Conservation (phyloP, 2,888 invertebrate species). For the Dasysyrphus tricinctus region DNA sequence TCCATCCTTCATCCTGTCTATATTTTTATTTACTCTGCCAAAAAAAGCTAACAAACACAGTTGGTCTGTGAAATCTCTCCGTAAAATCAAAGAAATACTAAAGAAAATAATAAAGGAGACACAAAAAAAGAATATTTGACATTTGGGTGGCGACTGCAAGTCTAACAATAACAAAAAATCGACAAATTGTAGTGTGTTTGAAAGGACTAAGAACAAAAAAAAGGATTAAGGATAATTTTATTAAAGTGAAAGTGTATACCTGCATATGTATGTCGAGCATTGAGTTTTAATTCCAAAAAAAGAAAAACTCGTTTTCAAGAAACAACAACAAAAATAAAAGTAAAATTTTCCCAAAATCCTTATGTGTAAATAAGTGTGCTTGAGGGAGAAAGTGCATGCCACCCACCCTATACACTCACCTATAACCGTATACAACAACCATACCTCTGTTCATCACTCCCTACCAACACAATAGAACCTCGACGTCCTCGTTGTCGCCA, state of each 20-base stretch:
- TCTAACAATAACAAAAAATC: constrained; percentile 12
- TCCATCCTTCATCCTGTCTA: constrained; percentile 66
- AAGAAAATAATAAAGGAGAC: neutral
- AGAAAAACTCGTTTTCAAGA: neutral
- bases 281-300: neutral
- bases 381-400: constrained; percentile 69
- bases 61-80: constrained; percentile 19
- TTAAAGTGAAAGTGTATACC: constrained; percentile 16
- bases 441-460: neutral
- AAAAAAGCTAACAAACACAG: constrained; percentile 68
- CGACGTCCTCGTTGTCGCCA: constrained; percentile 24
- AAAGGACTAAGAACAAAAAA: neutral
- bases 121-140: neutral
- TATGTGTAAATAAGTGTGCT: constrained; percentile 20
- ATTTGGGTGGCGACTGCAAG: constrained; percentile 26
- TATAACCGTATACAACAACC: constrained; percentile 17
- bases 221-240: neutral
- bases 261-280: neutral
- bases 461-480: constrained; percentile 1
- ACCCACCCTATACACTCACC: constrained; percentile 54
- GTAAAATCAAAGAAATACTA: neutral
- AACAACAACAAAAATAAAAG: constrained; percentile 30
- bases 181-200: neutral
- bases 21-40: constrained; percentile 74
- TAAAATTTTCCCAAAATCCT: constrained; percentile 16